Conservation (phyloP, 2,888 invertebrate genomes). For the Agriopis aurantiaria region DNA sequence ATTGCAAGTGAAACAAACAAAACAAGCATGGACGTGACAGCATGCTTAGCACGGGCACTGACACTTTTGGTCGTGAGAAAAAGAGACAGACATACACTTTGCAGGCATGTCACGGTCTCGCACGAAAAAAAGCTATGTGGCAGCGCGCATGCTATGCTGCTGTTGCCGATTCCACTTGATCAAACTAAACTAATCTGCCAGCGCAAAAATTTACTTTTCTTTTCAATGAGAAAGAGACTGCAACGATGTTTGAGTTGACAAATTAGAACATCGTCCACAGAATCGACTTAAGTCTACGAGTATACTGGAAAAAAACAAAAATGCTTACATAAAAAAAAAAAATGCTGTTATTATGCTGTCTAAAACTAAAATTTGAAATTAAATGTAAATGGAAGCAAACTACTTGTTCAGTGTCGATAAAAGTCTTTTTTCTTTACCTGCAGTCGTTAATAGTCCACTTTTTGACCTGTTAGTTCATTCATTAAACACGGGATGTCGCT, state of each 20-base stretch:
- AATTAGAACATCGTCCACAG: constrained; percentile 3
- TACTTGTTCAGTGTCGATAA: constrained; percentile 9
- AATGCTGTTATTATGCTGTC: constrained; percentile 40
- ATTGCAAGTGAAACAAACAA: constrained; percentile 56
- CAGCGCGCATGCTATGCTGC: background rate
- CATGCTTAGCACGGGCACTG: background rate
- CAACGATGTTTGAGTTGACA: constrained; percentile 1
- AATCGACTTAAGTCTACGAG: constrained; percentile 1
- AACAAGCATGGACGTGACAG: constrained; percentile 41
- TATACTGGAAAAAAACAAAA: constrained; percentile 38
- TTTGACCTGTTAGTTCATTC: background rate
- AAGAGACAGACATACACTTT: background rate
- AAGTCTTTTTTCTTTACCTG: constrained; percentile 41
- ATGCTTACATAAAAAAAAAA: constrained; percentile 39
- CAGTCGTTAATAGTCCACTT: too few relatives aligned
- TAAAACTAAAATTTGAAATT: constrained; percentile 59
- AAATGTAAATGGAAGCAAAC: constrained; percentile 35
- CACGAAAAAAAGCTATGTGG: background rate
- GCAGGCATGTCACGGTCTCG: background rate
- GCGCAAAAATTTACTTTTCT: background rate
- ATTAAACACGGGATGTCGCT: background rate
- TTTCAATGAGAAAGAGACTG: background rate
- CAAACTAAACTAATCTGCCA: constrained; percentile 12
- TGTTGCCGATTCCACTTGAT: background rate
- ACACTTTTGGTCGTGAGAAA: background rate